phyloP scores from a whole-genome alignment of 2,888 invertebrate species.

The Heliconius cydno region DNA sequence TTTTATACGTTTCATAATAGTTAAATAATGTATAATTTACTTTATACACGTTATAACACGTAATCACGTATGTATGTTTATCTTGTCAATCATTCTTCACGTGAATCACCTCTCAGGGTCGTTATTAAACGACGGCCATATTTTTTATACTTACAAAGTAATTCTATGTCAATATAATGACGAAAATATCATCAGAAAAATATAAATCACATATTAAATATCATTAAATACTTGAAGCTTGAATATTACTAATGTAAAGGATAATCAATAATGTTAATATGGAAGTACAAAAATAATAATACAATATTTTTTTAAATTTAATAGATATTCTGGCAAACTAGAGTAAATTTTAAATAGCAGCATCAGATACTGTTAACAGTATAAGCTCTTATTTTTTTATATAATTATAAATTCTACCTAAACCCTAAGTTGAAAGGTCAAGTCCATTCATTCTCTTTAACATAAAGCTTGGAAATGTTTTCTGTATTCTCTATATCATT shows the following conservation, averaged over 20 bases:
- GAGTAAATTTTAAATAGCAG: too few relatives aligned
- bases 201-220: background rate
- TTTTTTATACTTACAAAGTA: background rate
- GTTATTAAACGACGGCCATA: conserved; percentile 20
- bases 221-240: background rate
- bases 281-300: background rate
- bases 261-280: background rate
- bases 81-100: conserved; percentile 41
- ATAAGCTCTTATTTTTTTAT: too few relatives aligned
- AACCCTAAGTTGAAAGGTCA: too few relatives aligned
- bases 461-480: background rate
- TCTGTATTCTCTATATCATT: background rate
- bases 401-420: too few relatives aligned
- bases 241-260: background rate
- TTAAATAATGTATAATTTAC: conserved; percentile 21
- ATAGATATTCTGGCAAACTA: too few relatives aligned
- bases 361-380: too few relatives aligned
- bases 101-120: conserved; percentile 33
- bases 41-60: conserved; percentile 26
- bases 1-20: conserved; percentile 24
- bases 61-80: conserved; percentile 36
- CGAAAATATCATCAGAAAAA: background rate
- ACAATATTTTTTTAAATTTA: background rate
- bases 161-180: background rate
- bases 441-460: background rate